A percentile compares a stretch with the other conserved stretches of the same genome.
These are phyloP conservation scores for Macropodus opercularis DNA, from an alignment of 2,797 vertebrate genomes.

Conservation along the genomic window DNA sequence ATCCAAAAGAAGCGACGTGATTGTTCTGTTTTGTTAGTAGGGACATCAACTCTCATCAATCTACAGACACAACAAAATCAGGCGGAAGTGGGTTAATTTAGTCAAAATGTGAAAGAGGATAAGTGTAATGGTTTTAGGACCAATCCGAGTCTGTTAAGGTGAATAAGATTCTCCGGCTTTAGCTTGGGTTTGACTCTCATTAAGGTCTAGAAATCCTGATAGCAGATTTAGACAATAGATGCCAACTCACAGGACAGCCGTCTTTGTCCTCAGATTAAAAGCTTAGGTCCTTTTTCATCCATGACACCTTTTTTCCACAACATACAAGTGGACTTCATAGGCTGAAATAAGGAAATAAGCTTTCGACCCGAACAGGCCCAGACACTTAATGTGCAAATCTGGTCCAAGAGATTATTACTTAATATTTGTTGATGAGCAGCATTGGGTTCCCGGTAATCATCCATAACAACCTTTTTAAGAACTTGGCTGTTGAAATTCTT, in stretches of 20 bases:
- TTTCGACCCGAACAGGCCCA: conserved; percentile 20
- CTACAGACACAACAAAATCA: conserved; percentile 61
- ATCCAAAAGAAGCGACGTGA: conserved; percentile 65
- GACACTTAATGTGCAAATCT: conserved; percentile 30
- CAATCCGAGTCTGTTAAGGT: conserved; percentile 65
- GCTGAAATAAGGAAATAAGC: conserved; percentile 11
- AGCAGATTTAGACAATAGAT: conserved; percentile 59
- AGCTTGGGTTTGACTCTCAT: conserved; percentile 65
- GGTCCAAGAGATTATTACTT: conserved; percentile 25
- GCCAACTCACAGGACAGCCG: conserved; percentile 30
- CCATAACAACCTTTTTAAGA: conserved; percentile 38
- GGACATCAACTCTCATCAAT: conserved; percentile 37
- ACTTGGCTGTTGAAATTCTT: conserved; percentile 31
- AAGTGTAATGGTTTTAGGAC: conserved; percentile 43
- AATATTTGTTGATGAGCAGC: conserved; percentile 26
- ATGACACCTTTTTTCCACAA: conserved; percentile 53
- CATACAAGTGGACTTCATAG: conserved; percentile 43
- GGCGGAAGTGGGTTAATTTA: conserved; percentile 47
- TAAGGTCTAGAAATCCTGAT: conserved; percentile 62
- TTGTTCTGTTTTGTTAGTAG: conserved; percentile 55
- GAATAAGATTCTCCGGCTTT: conserved; percentile 49
- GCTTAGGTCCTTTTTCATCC: conserved; percentile 57
- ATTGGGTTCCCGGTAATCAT: conserved; percentile 28
- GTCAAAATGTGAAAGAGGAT: conserved; percentile 54
- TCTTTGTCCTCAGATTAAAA: conserved; percentile 68